Evolutionary conservation across 2,797 vertebrate genomes (phyloP).

Genomic region (Podarcis lilfordi): DNA sequence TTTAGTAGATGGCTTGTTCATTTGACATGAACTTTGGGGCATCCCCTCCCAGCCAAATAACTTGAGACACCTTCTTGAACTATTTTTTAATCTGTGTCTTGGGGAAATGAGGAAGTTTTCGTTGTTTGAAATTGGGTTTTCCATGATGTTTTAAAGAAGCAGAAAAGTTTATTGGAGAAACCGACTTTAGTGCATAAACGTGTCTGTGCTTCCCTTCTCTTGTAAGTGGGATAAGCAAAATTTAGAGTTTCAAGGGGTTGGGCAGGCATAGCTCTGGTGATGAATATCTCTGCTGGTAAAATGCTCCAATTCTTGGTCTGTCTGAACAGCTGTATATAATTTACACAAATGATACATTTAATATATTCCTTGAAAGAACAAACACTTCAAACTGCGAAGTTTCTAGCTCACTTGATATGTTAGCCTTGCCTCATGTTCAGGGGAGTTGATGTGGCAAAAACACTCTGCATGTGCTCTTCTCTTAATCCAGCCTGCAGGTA

Average conservation of each 20-base stretch:
- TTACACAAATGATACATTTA: slow-evolving; percentile 10
- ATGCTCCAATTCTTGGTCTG: slow-evolving; percentile 9
- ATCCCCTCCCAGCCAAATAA: background rate
- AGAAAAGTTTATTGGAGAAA: slow-evolving; percentile 18
- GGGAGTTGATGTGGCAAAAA: background rate
- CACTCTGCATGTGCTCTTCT: background rate
- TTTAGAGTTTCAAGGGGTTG: slow-evolving; percentile 6
- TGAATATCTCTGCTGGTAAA: slow-evolving; percentile 33
- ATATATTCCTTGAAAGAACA: slow-evolving; percentile 28
- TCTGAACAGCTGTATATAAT: background rate
- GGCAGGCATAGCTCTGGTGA: background rate
- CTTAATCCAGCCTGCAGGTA: background rate
- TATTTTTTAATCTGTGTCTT: slow-evolving; percentile 18
- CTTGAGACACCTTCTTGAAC: background rate
- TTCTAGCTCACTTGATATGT: background rate
- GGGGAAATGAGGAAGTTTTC: slow-evolving; percentile 14
- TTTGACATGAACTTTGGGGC: background rate
- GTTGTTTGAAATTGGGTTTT: background rate
- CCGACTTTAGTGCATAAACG: slow-evolving; percentile 17
- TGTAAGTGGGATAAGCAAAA: slow-evolving; percentile 33
- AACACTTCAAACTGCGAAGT: background rate
- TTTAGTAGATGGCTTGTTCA: background rate
- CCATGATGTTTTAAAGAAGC: background rate
- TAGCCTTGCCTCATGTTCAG: background rate
- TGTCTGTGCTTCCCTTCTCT: background rate